Evolutionary conservation across 2,113 vertebrate genomes (phyloP).

Genomic region (Calonectris borealis): DNA sequence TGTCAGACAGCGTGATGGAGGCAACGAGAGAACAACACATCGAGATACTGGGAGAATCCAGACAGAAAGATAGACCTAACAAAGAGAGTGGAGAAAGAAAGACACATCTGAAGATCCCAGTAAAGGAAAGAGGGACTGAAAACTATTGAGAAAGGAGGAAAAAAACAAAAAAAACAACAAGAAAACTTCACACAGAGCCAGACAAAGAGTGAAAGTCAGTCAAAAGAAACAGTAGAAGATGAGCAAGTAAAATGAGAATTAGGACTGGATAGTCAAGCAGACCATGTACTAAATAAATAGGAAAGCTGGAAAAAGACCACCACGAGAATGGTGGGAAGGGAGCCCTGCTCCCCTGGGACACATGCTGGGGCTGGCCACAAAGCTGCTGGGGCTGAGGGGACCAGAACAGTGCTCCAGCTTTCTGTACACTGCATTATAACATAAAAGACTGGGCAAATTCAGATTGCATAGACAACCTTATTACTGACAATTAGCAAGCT

Average conservation of each 20-base stretch:
- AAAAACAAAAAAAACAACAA: not conserved
- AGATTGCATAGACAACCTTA: not conserved
- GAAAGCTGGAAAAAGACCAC: not conserved
- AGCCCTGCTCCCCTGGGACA: not conserved
- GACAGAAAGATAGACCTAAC: not conserved
- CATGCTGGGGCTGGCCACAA: not conserved
- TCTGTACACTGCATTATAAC: fast-evolving
- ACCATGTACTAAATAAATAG: not conserved
- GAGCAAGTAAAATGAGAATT: not conserved
- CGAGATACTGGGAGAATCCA: not conserved
- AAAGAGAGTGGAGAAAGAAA: not conserved
- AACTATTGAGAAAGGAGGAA: not conserved
- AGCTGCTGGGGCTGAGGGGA: not conserved
- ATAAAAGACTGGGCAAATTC: not conserved
- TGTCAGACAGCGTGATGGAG: not conserved
- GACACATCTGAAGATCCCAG: not conserved
- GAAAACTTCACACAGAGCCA: not conserved
- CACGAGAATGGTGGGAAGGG: not conserved
- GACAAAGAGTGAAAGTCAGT: not conserved
- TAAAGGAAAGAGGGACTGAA: not conserved
- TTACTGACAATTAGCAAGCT: not conserved
- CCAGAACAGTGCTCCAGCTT: not conserved
- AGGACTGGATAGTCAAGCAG: not conserved
- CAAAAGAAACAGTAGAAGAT: not conserved
- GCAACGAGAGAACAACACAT: not conserved